Percentiles rank a stretch among this genome's conserved stretches.
These are phyloP conservation scores for Anthopleura xanthogrammica DNA, from an alignment of 92 coral and sea anemone genomes.

Conservation along the genomic window DNA sequence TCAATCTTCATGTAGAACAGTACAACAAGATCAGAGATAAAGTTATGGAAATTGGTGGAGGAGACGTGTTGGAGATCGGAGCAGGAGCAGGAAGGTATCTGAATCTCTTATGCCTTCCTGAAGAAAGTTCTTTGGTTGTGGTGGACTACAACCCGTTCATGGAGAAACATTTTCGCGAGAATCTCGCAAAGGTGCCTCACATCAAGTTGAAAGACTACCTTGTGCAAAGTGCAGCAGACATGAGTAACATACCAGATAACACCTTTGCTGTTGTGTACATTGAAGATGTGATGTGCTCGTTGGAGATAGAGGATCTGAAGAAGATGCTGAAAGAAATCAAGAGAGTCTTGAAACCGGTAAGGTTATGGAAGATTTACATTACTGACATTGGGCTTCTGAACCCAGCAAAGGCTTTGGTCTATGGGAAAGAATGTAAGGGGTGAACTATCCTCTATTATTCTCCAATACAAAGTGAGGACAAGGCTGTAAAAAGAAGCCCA, in stretches of 20 bases:
- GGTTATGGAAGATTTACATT: neutral
- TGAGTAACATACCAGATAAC: conserved; percentile 51
- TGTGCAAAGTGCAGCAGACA: conserved; percentile 54
- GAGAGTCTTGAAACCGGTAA: conserved; percentile 71
- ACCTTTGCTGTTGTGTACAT: conserved; percentile 56
- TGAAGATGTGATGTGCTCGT: conserved; percentile 55
- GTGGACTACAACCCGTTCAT: conserved; percentile 57
- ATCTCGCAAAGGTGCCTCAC: conserved; percentile 34
- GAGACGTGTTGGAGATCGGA: conserved; percentile 68
- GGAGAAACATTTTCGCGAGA: conserved; percentile 42
- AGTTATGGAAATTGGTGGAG: conserved; percentile 41
- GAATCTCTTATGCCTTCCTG: conserved; percentile 43
- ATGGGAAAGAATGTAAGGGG: too few relatives aligned
- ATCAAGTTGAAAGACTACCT: conserved; percentile 55
- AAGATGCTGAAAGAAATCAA: conserved; percentile 57
- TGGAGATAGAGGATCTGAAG: conserved; percentile 28
- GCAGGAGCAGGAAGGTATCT: conserved; percentile 67
- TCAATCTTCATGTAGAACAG: neutral
- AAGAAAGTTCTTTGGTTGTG: conserved; percentile 52
- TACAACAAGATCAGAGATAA: conserved; percentile 25
- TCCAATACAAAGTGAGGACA: too few relatives aligned
- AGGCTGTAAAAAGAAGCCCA: too few relatives aligned
- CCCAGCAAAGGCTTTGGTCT: too few relatives aligned
- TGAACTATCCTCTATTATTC: too few relatives aligned
- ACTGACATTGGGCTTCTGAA: too few relatives aligned